phyloP scores from a whole-genome alignment of 2,113 vertebrate genomes.

The Dasyornis broadbenti region DNA sequence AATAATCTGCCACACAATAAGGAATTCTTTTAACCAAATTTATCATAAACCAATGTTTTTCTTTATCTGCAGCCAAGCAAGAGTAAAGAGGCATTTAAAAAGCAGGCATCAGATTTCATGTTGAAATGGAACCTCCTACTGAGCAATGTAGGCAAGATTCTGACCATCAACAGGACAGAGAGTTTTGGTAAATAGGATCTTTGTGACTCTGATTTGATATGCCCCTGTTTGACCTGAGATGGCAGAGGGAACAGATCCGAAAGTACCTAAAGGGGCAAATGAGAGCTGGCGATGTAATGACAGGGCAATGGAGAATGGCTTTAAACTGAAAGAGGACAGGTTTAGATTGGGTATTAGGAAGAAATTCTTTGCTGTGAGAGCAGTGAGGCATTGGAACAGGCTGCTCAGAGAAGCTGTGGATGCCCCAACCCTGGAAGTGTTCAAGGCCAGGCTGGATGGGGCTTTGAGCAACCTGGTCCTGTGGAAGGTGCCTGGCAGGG shows the following conservation, averaged over 20 bases:
- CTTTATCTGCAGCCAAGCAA: constrained; percentile 50
- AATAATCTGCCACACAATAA: neutral
- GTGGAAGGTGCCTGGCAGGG: neutral
- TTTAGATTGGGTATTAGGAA: neutral
- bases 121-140: constrained; percentile 70
- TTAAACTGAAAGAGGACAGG: neutral
- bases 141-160: constrained; percentile 59
- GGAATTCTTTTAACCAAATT: neutral
- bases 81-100: constrained; percentile 61
- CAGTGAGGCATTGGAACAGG: neutral
- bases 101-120: constrained; percentile 62
- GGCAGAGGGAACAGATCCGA: neutral
- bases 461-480: neutral
- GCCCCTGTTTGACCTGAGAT: neutral
- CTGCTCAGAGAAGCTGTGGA: neutral
- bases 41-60: neutral
- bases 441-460: neutral
- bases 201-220: neutral
- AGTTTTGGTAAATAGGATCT: constrained; percentile 65
- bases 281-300: neutral
- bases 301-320: neutral
- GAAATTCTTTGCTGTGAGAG: neutral
- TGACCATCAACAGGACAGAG: constrained; percentile 53
- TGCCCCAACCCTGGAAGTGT: neutral
- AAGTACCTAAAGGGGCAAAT: neutral